These are phyloP conservation scores for Solenopsis fugax DNA, from an alignment of 1,140 invertebrate genomes.

Conservation along the genomic window DNA sequence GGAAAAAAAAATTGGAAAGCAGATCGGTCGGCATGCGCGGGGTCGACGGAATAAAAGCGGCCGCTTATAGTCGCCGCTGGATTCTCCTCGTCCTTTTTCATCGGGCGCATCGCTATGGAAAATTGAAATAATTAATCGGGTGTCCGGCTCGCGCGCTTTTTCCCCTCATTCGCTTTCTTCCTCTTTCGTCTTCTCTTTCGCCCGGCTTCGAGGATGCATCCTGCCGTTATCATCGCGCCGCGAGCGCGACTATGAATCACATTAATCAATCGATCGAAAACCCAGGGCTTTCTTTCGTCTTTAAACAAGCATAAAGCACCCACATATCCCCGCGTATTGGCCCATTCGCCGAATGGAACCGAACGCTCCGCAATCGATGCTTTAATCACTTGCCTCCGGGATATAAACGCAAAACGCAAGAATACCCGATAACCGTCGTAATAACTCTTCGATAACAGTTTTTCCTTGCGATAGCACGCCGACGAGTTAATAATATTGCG, in stretches of 20 bases:
- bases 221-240: conserved; percentile 2
- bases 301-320: conserved; percentile 30
- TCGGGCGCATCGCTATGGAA: conserved; percentile 23
- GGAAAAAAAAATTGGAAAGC: neutral
- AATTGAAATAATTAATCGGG: conserved; percentile 65
- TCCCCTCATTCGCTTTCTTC: neutral
- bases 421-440: conserved; percentile 33
- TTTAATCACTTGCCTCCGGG: conserved; percentile 25
- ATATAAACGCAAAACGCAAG: neutral
- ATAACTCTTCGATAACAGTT: neutral
- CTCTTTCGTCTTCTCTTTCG: neutral
- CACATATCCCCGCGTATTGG: neutral
- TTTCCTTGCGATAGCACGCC: neutral
- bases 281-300: conserved; percentile 3
- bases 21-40: neutral
- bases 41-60: conserved; percentile 56
- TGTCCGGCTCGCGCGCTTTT: neutral
- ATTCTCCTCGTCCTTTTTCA: conserved; percentile 42
- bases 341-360: neutral
- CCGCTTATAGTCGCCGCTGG: conserved; percentile 37
- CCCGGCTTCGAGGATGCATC: neutral
- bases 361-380: neutral
- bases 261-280: conserved; percentile 49
- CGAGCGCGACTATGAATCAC: conserved; percentile 4
- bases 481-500: neutral